These are phyloP conservation scores for Holothuria scabra DNA, from an alignment of 53 echinoderm and acorn worm genomes.

Conservation along the genomic window DNA sequence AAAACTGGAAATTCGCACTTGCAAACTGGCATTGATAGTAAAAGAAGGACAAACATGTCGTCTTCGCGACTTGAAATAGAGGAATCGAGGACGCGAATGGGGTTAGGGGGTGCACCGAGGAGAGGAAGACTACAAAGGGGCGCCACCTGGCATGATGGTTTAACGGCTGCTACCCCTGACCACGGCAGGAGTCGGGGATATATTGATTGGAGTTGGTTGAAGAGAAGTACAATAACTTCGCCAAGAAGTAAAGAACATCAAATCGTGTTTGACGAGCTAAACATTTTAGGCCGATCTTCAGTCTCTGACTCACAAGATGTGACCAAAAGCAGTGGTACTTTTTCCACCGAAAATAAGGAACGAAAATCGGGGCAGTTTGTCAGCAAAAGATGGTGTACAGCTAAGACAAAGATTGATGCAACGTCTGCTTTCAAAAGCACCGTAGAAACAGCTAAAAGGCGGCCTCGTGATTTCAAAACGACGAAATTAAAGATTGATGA, in stretches of 20 bases:
- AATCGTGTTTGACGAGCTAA: constrained; percentile 20
- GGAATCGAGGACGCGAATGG: too few species aligned
- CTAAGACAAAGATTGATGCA: background rate
- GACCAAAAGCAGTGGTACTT: background rate
- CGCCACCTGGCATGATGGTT: constrained; percentile 3
- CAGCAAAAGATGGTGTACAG: constrained; percentile 12
- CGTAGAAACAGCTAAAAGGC: background rate
- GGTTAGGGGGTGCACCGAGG: too few species aligned
- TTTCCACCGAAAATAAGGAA: background rate
- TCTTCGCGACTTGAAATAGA: too few species aligned
- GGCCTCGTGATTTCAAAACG: background rate
- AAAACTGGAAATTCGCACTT: too few species aligned
- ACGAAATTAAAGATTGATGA: background rate
- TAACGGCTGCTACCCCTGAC: background rate
- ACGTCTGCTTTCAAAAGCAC: background rate
- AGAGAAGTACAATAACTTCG: background rate
- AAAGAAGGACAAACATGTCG: too few species aligned
- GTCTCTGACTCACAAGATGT: background rate
- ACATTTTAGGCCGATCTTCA: too few species aligned
- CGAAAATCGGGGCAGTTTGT: background rate
- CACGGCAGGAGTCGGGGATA: too few species aligned
- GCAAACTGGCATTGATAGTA: too few species aligned
- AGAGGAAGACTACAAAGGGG: background rate
- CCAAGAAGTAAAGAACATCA: constrained; percentile 36
- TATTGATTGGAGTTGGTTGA: constrained; percentile 6